These are phyloP conservation scores for Tenthredo livida DNA, from an alignment of 2,888 invertebrate genomes.

Conservation along the genomic window DNA sequence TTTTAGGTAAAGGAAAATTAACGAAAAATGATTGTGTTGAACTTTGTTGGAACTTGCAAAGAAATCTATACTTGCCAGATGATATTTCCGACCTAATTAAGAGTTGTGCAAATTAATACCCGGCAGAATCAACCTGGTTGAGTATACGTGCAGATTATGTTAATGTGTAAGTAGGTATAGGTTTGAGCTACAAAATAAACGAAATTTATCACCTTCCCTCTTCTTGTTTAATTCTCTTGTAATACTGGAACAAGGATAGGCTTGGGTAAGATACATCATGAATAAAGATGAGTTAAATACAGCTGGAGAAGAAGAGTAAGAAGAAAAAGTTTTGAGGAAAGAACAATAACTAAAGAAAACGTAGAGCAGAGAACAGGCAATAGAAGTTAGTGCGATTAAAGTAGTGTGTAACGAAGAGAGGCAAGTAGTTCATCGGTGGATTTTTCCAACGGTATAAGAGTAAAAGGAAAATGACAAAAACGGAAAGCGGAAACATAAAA, in stretches of 20 bases:
- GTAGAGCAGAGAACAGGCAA: neutral
- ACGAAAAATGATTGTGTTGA: neutral
- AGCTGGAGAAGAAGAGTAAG: constrained; percentile 8
- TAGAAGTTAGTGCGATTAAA: neutral
- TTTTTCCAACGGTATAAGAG: constrained; percentile 12
- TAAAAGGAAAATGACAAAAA: constrained; percentile 1
- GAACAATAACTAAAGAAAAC: neutral
- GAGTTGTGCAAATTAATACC: neutral
- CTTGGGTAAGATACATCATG: constrained; percentile 3
- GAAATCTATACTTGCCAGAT: neutral
- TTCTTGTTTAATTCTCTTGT: neutral
- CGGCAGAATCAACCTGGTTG: neutral
- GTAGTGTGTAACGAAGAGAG: constrained; percentile 26
- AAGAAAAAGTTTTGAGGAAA: neutral
- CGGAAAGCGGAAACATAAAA: constrained; percentile 23
- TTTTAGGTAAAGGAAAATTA: neutral
- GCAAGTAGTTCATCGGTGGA: constrained; percentile 25
- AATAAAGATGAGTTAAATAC: neutral
- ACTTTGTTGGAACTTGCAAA: neutral
- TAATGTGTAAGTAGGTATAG: neutral
- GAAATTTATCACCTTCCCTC: neutral
- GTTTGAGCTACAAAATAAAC: neutral
- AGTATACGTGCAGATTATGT: neutral
- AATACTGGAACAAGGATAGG: neutral
- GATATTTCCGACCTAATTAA: neutral